Conservation (phyloP, 2,888 invertebrate genomes). For the Lepidocyrtoides sp. region DNA sequence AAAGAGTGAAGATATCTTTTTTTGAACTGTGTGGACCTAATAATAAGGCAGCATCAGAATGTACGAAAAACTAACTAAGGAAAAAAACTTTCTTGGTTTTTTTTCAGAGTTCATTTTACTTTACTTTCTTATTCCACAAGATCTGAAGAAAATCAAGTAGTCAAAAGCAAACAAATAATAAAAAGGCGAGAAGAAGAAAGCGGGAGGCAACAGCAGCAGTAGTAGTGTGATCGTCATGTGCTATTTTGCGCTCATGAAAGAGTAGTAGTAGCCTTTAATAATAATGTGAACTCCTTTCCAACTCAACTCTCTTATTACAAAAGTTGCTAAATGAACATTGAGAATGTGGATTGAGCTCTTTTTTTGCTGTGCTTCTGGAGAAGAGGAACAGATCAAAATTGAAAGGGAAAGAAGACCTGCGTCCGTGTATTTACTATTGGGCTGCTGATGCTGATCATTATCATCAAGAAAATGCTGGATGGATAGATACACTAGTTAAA, state of each 20-base stretch:
- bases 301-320: conserved; percentile 8
- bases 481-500: not conserved
- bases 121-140: not conserved
- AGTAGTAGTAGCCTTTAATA: not conserved
- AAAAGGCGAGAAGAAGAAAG: not conserved
- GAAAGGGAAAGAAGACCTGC: not conserved
- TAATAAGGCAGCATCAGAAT: not conserved
- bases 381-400: too few relatives aligned
- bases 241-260: not conserved
- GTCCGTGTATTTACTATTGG: not conserved
- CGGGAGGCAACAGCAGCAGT: not conserved
- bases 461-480: conserved; percentile 13
- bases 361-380: too few relatives aligned
- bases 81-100: conserved; percentile 26
- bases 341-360: not conserved
- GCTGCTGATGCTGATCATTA: not conserved
- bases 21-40: conserved; percentile 29
- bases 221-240: not conserved
- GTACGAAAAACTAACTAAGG: not conserved
- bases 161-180: not conserved
- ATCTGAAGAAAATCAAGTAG: conserved; percentile 1
- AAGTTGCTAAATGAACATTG: conserved; percentile 2
- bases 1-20: not conserved
- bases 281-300: not conserved
- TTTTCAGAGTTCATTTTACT: conserved; percentile 1